Percentiles rank a stretch among this genome's conserved stretches.
Evolutionary conservation across 2,113 vertebrate genomes (phyloP).

Genomic region (Perognathus longimembris): DNA sequence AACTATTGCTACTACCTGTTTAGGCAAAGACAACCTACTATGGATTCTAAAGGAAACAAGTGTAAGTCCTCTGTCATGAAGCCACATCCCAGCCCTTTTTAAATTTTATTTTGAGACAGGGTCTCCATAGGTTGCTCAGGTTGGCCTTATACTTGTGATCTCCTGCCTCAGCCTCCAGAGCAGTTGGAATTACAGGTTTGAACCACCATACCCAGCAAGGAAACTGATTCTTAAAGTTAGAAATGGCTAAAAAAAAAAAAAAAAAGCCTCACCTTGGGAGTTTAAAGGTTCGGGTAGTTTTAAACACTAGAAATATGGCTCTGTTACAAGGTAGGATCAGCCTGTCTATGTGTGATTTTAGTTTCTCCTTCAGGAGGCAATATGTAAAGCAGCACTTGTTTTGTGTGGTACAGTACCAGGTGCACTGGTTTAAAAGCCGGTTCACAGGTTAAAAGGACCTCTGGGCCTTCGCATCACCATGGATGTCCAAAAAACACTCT

Average conservation of each 20-base stretch:
- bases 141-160: not conserved
- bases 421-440: constrained; percentile 28
- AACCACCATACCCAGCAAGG: not conserved
- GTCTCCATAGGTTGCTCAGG: not conserved
- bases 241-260: constrained; percentile 20
- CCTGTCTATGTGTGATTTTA: constrained; percentile 41
- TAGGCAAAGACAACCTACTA: not conserved
- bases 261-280: not conserved
- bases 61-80: not conserved
- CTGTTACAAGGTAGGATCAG: not conserved
- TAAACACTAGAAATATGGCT: not conserved
- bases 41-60: not conserved
- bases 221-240: constrained; percentile 10
- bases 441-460: constrained; percentile 65
- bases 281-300: not conserved
- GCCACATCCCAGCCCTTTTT: not conserved
- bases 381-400: constrained; percentile 70
- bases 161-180: no score
- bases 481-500: not conserved
- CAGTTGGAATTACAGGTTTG: no score
- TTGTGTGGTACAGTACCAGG: not conserved
- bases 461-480: not conserved
- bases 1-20: not conserved
- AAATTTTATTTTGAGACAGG: not conserved
- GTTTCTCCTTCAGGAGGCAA: constrained; percentile 78